phyloP scores from a whole-genome alignment of 1,140 invertebrate species.

The Parasteatoda tepidariorum region DNA sequence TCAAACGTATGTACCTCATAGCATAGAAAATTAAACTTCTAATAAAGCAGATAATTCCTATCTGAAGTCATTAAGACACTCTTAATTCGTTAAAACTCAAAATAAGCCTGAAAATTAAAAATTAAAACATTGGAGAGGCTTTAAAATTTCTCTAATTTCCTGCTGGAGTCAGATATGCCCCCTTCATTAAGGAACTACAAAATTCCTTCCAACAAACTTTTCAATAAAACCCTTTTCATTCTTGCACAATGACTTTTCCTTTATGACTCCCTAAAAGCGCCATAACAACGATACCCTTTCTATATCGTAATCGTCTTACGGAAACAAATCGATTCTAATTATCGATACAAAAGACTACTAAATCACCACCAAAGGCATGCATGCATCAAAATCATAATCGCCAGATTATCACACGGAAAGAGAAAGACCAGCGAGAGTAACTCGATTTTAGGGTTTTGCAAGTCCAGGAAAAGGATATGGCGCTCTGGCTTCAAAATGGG shows the following conservation, averaged over 20 bases:
- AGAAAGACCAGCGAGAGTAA: background rate
- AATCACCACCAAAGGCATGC: constrained; percentile 21
- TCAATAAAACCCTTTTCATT: constrained; percentile 1
- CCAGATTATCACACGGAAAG: background rate
- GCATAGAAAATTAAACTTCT: too few species aligned
- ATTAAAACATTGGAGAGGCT: background rate
- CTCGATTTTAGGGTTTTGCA: constrained; percentile 18
- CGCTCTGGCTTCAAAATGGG: constrained; percentile 5
- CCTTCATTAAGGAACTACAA: background rate
- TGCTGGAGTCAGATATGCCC: background rate
- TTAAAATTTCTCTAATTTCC: constrained; percentile 16
- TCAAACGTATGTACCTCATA: too few species aligned
- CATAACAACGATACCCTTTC: background rate
- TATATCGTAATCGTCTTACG: background rate
- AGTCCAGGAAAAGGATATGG: constrained; percentile 45
- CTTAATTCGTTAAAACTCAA: too few species aligned
- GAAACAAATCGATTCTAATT: constrained; percentile 49
- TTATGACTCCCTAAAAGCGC: background rate
- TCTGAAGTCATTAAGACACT: too few species aligned
- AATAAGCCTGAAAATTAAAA: background rate
- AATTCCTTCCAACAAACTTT: background rate
- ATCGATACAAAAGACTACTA: constrained; percentile 50
- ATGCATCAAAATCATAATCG: constrained; percentile 51
- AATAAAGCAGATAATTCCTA: too few species aligned
- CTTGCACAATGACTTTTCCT: constrained; percentile 19